A percentile compares a stretch with the other conserved stretches of the same genome.
Conservation (phyloP, 2,797 vertebrate genomes). For the Mareca penelope region DNA sequence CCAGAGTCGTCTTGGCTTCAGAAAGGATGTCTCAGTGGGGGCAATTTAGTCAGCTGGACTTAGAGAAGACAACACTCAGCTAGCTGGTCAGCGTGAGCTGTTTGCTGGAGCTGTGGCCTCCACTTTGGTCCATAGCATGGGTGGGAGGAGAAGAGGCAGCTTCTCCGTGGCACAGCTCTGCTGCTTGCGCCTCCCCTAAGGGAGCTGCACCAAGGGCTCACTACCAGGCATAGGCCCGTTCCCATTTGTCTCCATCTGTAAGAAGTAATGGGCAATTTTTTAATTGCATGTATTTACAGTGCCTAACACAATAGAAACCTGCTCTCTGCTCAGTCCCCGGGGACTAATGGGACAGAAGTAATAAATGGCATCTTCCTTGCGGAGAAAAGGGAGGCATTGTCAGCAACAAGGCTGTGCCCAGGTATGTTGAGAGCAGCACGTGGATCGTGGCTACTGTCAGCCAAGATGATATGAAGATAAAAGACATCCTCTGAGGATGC, state of each 20-base stretch:
- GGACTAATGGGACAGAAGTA: neutral
- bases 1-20: neutral
- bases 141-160: neutral
- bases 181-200: neutral
- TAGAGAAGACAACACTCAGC: neutral
- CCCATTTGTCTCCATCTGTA: neutral
- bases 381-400: slow-evolving; percentile 8
- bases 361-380: neutral
- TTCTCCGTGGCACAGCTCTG: neutral
- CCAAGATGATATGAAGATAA: slow-evolving; percentile 33
- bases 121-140: fast-evolving
- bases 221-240: neutral
- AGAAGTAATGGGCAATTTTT: neutral
- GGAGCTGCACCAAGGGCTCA: neutral
- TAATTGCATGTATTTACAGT: neutral
- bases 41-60: neutral
- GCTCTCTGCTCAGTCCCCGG: neutral
- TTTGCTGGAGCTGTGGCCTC: neutral
- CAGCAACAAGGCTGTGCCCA: neutral
- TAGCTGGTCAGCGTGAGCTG: neutral
- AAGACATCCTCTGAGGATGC: slow-evolving; percentile 38
- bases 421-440: neutral
- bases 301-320: neutral
- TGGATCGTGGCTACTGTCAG: neutral
- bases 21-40: neutral